A percentile compares a stretch with the other conserved stretches of the same genome.
Conservation (phyloP, 2,113 vertebrate genomes). For the Seriola rivoliana region DNA sequence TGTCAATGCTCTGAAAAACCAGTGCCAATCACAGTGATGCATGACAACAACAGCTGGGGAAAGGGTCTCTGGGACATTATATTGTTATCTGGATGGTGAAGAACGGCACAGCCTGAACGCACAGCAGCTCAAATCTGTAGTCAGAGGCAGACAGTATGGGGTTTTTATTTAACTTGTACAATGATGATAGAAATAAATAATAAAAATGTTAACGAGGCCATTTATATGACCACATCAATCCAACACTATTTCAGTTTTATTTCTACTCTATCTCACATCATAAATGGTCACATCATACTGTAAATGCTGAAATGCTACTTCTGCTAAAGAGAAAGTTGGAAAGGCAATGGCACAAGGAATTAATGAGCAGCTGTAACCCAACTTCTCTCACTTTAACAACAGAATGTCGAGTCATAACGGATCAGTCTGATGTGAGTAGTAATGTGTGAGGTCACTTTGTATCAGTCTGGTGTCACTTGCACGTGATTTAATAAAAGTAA, state of each 20-base stretch:
- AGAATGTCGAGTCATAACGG: background rate
- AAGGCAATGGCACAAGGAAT: background rate
- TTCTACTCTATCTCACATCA: background rate
- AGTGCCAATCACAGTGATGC: background rate
- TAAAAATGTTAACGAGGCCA: background rate
- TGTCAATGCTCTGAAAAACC: background rate
- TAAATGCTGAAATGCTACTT: too few species aligned
- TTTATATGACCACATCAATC: background rate
- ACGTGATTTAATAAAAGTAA: background rate
- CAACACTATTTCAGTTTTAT: background rate
- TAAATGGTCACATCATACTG: background rate
- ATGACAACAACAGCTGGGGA: background rate
- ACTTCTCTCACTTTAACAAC: background rate
- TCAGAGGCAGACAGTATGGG: background rate
- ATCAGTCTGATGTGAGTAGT: background rate
- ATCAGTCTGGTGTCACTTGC: background rate
- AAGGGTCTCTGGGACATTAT: background rate
- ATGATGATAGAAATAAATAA: background rate
- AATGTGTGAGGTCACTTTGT: background rate
- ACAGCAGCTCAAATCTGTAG: background rate
- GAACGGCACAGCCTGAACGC: background rate
- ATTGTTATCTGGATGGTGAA: background rate
- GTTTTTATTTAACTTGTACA: background rate
- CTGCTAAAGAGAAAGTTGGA: too few species aligned
- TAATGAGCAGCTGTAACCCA: background rate